phyloP scores from a whole-genome alignment of 2,888 invertebrate genomes.

The Nephrocerus scutellatus region DNA sequence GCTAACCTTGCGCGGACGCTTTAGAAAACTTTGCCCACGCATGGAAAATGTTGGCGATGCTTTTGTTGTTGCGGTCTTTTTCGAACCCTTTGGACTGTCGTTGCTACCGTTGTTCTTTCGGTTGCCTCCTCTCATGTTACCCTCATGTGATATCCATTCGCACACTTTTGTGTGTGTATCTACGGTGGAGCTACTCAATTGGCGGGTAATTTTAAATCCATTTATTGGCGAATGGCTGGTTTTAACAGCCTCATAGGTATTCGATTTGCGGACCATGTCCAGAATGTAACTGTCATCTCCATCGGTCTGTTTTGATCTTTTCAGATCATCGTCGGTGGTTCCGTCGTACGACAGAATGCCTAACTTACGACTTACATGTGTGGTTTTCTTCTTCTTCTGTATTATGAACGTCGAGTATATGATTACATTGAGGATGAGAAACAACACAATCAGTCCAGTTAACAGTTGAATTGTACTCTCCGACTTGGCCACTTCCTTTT shows the following conservation, averaged over 20 bases:
- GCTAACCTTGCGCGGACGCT: slow-evolving; percentile 61
- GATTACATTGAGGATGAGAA: slow-evolving; percentile 62
- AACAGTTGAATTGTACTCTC: slow-evolving; percentile 58
- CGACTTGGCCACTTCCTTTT: slow-evolving; percentile 51
- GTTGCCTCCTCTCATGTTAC: slow-evolving; percentile 58
- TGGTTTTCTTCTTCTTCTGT: slow-evolving; percentile 37
- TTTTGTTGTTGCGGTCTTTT: slow-evolving; percentile 25
- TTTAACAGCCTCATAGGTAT: slow-evolving; percentile 43
- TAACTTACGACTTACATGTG: slow-evolving; percentile 36
- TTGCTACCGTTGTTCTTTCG: background rate
- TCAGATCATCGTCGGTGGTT: slow-evolving; percentile 45
- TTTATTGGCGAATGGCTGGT: slow-evolving; percentile 47
- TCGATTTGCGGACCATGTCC: slow-evolving; percentile 43
- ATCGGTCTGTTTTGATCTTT: slow-evolving; percentile 40
- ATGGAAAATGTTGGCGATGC: slow-evolving; percentile 31
- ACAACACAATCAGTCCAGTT: slow-evolving; percentile 60
- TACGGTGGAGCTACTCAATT: slow-evolving; percentile 71
- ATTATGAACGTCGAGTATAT: slow-evolving; percentile 42
- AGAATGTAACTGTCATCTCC: slow-evolving; percentile 45
- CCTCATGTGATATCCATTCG: slow-evolving; percentile 79
- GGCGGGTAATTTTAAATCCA: slow-evolving; percentile 61
- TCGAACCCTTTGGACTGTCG: slow-evolving; percentile 49
- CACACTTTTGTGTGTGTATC: slow-evolving; percentile 80
- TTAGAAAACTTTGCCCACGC: slow-evolving; percentile 47
- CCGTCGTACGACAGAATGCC: slow-evolving; percentile 44